phyloP scores from a whole-genome alignment of 2,888 invertebrate species.

The Oxytorus armatus region DNA sequence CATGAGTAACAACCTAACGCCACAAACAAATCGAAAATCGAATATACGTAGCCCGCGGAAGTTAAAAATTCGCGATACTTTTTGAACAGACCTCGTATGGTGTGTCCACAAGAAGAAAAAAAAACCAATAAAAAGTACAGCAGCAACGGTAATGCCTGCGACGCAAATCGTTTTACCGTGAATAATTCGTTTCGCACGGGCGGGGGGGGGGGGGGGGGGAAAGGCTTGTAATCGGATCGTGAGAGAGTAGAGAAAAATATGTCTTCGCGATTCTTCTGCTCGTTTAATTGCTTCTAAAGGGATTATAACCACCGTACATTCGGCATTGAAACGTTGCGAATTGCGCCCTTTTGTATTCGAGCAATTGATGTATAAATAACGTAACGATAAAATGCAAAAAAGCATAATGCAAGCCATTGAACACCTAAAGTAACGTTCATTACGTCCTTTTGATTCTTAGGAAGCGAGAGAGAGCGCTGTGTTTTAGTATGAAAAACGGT shows the following conservation, averaged over 20 bases:
- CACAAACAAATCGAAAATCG: no score
- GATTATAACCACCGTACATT: not conserved
- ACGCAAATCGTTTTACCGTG: conserved; percentile 43
- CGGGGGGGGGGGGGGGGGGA: not conserved
- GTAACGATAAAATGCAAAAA: not conserved
- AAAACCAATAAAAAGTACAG: conserved; percentile 4
- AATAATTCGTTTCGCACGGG: conserved; percentile 43
- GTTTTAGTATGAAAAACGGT: conserved; percentile 30
- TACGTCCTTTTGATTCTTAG: not conserved
- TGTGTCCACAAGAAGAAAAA: no score
- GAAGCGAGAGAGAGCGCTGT: not conserved
- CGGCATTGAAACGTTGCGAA: not conserved
- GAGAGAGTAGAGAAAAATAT: conserved; percentile 37
- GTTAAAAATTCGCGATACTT: no score
- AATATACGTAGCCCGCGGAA: no score
- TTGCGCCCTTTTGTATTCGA: not conserved
- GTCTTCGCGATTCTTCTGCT: not conserved
- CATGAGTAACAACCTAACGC: no score
- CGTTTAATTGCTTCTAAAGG: not conserved
- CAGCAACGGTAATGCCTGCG: conserved; percentile 33
- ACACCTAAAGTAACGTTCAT: not conserved
- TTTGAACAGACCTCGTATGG: no score
- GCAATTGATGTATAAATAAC: not conserved
- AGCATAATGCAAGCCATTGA: not conserved
- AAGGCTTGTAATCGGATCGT: conserved; percentile 33